A percentile compares a stretch with the other conserved stretches of the same genome.
Conservation (phyloP, 2,888 invertebrate species). For the Sphaerophoria rueppellii region DNA sequence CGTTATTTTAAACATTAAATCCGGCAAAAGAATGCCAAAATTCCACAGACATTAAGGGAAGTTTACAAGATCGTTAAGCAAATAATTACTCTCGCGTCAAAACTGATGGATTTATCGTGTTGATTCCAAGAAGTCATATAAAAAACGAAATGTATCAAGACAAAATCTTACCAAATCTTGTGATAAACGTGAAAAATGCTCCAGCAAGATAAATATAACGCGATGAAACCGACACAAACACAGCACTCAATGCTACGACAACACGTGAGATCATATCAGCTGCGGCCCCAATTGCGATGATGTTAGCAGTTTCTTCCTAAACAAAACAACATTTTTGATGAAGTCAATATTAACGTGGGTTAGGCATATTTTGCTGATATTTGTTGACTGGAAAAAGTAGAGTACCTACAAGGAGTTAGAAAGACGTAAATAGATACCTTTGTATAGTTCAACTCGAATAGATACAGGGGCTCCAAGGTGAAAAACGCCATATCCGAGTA, state of each 20-base stretch:
- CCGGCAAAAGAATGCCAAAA: too few relatives aligned
- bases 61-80: too few relatives aligned
- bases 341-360: background rate
- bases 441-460: conserved; percentile 79
- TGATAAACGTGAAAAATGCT: conserved; percentile 86
- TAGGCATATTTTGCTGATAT: background rate
- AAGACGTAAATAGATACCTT: conserved; percentile 75
- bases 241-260: conserved; percentile 85
- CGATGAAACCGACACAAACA: conserved; percentile 85
- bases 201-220: conserved; percentile 86
- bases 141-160: background rate
- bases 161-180: conserved; percentile 85
- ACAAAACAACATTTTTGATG: conserved; percentile 2
- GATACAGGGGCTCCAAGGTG: conserved; percentile 86
- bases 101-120: background rate
- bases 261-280: conserved; percentile 87
- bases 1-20: too few relatives aligned
- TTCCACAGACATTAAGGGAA: too few relatives aligned
- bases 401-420: too few relatives aligned
- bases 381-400: too few relatives aligned
- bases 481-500: conserved; percentile 88
- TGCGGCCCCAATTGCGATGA: conserved; percentile 87
- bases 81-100: background rate
- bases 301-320: conserved; percentile 85
- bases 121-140: background rate